These are phyloP conservation scores for Catharus minimus DNA, from an alignment of 2,113 vertebrate species.

Conservation along the genomic window DNA sequence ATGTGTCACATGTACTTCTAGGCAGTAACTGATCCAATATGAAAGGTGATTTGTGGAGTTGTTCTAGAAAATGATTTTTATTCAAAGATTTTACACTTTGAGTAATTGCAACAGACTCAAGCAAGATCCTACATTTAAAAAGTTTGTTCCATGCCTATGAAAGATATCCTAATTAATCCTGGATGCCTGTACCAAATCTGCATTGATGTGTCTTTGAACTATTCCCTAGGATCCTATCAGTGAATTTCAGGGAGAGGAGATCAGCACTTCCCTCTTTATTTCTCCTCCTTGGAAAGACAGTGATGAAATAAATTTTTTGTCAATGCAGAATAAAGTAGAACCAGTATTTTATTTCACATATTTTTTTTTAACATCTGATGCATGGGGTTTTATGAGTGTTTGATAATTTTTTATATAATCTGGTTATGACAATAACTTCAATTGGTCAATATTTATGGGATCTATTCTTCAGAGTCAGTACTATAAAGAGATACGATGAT, in stretches of 20 bases:
- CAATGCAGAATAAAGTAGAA: background rate
- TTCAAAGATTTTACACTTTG: background rate
- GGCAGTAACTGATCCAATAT: background rate
- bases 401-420: background rate
- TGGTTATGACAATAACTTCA: background rate
- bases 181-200: background rate
- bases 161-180: background rate
- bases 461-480: background rate
- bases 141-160: background rate
- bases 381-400: background rate
- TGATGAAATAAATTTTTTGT: background rate
- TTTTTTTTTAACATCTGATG: background rate
- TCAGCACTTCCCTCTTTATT: background rate
- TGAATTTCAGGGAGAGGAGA: background rate
- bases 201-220: background rate
- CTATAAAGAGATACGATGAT: background rate
- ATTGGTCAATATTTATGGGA: background rate
- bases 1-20: background rate
- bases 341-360: background rate
- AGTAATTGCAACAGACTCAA: background rate
- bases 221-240: background rate
- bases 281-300: background rate
- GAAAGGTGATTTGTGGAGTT: background rate
- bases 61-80: background rate
- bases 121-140: background rate